Evolutionary conservation across 2,797 vertebrate species (phyloP).

Genomic region (Phalloptychus januarius): DNA sequence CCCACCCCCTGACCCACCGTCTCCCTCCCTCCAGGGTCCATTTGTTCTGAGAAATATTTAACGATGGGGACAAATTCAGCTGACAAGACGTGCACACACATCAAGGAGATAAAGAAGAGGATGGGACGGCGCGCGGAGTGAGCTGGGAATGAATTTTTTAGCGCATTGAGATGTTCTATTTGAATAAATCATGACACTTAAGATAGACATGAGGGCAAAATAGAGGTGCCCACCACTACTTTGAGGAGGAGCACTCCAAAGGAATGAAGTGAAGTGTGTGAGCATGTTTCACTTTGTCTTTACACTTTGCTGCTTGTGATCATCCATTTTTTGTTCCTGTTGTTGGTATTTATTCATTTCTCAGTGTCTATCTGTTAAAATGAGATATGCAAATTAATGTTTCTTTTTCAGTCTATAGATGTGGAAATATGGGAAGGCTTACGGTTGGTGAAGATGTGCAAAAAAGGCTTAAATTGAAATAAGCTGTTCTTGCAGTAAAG

Average conservation of each 20-base stretch:
- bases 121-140: constrained; percentile 76
- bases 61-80: constrained; percentile 78
- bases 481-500: not conserved
- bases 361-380: constrained; percentile 6
- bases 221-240: constrained; percentile 62
- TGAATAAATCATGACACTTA: constrained; percentile 88
- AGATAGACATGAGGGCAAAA: constrained; percentile 81
- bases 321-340: constrained; percentile 21
- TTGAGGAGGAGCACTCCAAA: constrained; percentile 61
- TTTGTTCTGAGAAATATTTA: constrained; percentile 90
- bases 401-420: constrained; percentile 12
- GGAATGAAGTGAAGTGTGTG: constrained; percentile 44
- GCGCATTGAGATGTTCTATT: constrained; percentile 81
- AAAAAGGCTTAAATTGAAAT: not conserved
- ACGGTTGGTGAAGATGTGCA: not conserved
- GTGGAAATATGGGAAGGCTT: not conserved
- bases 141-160: constrained; percentile 86
- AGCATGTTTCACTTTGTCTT: constrained; percentile 21
- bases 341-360: constrained; percentile 4
- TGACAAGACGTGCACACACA: constrained; percentile 78
- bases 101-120: constrained; percentile 60
- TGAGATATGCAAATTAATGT: constrained; percentile 21
- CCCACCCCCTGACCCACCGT: constrained; percentile 46
- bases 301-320: constrained; percentile 22
- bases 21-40: constrained; percentile 76